Percentiles rank a stretch among this genome's conserved stretches.
Evolutionary conservation across 2,797 vertebrate genomes (phyloP).

Genomic region (Micropoecilia bifurca): DNA sequence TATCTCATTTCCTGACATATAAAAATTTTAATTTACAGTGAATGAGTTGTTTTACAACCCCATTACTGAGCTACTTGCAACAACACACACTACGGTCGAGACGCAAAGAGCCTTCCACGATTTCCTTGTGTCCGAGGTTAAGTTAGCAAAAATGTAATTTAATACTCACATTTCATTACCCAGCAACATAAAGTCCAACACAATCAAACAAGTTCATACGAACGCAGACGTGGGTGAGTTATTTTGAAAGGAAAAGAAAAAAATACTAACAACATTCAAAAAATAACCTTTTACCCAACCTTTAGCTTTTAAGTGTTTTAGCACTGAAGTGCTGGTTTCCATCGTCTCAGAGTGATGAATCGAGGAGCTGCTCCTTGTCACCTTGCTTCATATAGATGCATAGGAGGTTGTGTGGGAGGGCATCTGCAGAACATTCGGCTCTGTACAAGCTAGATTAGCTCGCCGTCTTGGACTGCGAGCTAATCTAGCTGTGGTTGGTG

Average conservation of each 20-base stretch:
- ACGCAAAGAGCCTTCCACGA: not conserved
- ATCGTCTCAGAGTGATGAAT: constrained; percentile 20
- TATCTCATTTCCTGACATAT: not conserved
- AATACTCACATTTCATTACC: no score
- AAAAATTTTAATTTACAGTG: not conserved
- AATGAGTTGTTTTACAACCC: not conserved
- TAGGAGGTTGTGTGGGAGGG: not conserved
- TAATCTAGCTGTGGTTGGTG: not conserved
- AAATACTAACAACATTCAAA: not conserved
- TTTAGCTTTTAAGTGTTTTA: constrained; percentile 27
- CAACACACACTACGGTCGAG: not conserved
- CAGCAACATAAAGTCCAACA: not conserved
- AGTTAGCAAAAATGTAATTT: not conserved
- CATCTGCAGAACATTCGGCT: not conserved
- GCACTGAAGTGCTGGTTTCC: constrained; percentile 3
- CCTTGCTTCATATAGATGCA: not conserved
- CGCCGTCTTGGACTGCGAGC: not conserved
- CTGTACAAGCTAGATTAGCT: constrained; percentile 29
- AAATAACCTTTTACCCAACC: not conserved
- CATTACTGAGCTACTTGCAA: constrained; percentile 5
- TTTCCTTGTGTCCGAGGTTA: not conserved
- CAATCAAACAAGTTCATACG: not conserved
- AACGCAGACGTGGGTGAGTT: not conserved
- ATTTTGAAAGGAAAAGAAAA: not conserved
- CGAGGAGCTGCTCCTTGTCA: constrained; percentile 38